These are phyloP conservation scores for Diabrotica balteata DNA, from an alignment of 2,888 invertebrate species.

Conservation along the genomic window DNA sequence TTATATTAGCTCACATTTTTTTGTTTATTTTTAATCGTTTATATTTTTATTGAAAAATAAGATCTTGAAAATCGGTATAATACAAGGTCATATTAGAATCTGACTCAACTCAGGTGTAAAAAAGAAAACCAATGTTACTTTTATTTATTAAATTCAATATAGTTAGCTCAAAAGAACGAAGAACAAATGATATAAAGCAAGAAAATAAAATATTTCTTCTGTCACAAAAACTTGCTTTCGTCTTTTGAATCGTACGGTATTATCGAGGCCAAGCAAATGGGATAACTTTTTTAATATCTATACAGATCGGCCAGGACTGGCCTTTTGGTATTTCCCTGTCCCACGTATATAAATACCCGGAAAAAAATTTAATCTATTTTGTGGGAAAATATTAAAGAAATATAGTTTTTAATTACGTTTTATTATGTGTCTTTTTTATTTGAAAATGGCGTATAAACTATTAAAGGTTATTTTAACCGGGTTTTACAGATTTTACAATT, in stretches of 20 bases:
- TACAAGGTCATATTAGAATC: conserved; percentile 24
- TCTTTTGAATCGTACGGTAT: conserved; percentile 40
- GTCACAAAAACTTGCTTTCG: conserved; percentile 38
- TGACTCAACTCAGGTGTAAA: conserved; percentile 20
- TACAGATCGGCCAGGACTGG: conserved; percentile 39
- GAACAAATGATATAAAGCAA: conserved; percentile 31
- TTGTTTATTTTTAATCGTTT: conserved; percentile 5
- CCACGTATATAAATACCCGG: too few species aligned
- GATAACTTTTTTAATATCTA: conserved; percentile 44
- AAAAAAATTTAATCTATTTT: too few species aligned
- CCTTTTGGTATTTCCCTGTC: conserved; percentile 2
- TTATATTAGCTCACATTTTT: conserved; percentile 7
- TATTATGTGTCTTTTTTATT: too few species aligned
- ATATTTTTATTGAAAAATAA: neutral
- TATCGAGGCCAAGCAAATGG: conserved; percentile 40
- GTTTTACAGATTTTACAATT: too few species aligned
- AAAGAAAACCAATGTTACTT: conserved; percentile 25
- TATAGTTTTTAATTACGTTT: too few species aligned
- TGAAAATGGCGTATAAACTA: too few species aligned
- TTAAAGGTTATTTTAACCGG: too few species aligned
- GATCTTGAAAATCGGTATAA: conserved; percentile 18
- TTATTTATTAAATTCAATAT: conserved; percentile 33
- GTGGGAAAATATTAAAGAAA: too few species aligned
- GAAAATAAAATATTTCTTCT: conserved; percentile 39
- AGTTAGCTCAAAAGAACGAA: conserved; percentile 29